Conservation (phyloP, 2,888 invertebrate genomes). For the Chesias legatella region DNA sequence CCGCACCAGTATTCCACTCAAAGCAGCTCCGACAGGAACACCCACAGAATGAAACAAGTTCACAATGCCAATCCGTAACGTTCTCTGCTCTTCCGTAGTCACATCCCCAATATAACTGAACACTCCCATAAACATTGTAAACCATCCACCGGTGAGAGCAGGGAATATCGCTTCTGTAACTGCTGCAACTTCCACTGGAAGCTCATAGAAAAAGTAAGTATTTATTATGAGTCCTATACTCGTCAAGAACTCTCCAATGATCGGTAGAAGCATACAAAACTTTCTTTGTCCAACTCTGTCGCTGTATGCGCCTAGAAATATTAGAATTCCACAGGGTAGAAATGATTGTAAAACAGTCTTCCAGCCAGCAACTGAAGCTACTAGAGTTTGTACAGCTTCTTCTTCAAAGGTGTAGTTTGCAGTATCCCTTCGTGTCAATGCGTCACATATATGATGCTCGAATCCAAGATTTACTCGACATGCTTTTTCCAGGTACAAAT, state of each 20-base stretch:
- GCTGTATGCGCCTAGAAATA: conserved; percentile 91
- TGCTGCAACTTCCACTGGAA: conserved; percentile 90
- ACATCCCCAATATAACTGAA: conserved; percentile 94
- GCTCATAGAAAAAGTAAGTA: conserved; percentile 88
- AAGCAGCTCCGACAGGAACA: conserved; percentile 92
- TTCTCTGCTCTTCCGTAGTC: conserved; percentile 90
- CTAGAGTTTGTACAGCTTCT: conserved; percentile 85
- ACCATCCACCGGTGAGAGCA: conserved; percentile 91
- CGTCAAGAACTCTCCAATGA: conserved; percentile 89
- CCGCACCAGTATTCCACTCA: conserved; percentile 88
- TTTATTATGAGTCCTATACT: conserved; percentile 89
- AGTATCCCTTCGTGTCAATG: conserved; percentile 87
- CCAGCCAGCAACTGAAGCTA: conserved; percentile 91
- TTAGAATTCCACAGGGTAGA: conserved; percentile 87
- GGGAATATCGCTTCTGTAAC: conserved; percentile 91
- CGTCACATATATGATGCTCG: conserved; percentile 86
- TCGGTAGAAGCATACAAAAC: conserved; percentile 91
- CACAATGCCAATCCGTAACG: conserved; percentile 91
- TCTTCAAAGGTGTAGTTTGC: conserved; percentile 80
- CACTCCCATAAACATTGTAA: conserved; percentile 94
- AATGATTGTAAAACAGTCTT: conserved; percentile 91
- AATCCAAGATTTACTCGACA: conserved; percentile 90
- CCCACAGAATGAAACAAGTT: conserved; percentile 94
- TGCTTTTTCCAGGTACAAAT: conserved; percentile 91
- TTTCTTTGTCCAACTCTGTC: conserved; percentile 85